Base-by-base conservation (phyloP, 1,140 invertebrate genomes). In the Scaptomyza montana region DNA sequence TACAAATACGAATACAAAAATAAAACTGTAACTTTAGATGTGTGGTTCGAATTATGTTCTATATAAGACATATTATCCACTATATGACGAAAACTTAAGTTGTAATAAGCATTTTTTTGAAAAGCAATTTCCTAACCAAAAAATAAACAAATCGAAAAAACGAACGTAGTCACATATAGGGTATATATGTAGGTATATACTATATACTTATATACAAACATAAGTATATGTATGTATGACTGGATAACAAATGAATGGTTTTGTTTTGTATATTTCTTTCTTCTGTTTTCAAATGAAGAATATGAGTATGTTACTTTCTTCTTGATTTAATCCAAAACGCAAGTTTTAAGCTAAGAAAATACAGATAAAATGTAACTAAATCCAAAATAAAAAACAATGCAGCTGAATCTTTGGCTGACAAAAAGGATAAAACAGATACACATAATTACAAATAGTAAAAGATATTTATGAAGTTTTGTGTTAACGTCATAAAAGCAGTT, bases 401-500 rank as follows among this genome's bases (percentile, higher is more conserved):
- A 28, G 30, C 25, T 9, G 36, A 54, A 53, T 59, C 16, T 43
- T 66, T 55, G 50, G 51, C 51, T 67, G 69, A 43, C 56, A 28
- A 45, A 45, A 51, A 16, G 30, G 25, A 28, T 9, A 54, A 39
- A 36, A 69, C 30, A 21, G 41, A 56, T 30, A 33, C 30, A 9
- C 51, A 16, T 6, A 33, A 53, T 30, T 45, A 45, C 6, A 66
- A 46, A 72, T 54, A 67, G 69, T 67, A 72, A 60, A 67, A 53
- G 55, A 60, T 72, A 67, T 54, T 72, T 72, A 72, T 67, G 64
- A 67, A 67, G 64, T 67, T 71, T 59, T 62, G 62, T 72, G 69
- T 72, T 72, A 63, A 72, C 62, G 62, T 45, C 62, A 66, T 72
- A 66, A 66, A 53, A 63, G 51, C 49, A 71, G 62, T 71, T 71